Evolutionary conservation across 2,113 vertebrate genomes (phyloP), one percentile per base, ranked within the genome.

Genomic region (Bos javanicus): DNA sequence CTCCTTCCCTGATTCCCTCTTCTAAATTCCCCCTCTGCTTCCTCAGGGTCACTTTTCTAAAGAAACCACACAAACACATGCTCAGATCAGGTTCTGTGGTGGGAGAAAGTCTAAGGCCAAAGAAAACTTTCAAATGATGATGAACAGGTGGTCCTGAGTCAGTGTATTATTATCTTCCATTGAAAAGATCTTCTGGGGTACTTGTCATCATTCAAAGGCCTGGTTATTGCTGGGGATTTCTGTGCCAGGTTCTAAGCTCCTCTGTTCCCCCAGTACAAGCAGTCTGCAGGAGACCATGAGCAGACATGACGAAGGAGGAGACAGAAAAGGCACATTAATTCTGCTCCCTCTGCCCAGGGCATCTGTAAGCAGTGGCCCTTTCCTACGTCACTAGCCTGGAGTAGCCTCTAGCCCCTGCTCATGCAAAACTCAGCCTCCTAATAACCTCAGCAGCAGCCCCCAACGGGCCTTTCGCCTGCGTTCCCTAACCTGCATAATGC

Each of bases 381-480:
- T 62, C 54, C 52, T 60, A 14, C 33, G 0, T 52, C 10, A 19
- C 82, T 54, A 15, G 28, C 21, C 48, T 36, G 19, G 9, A 14
- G 7, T 3, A 60, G 57, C 26, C 56, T 10, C 4, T 19, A 43
- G 39, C 26, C 6, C 7, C 62, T 46, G 28, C 16, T 43, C 48
- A 17, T 1, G 56, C 2, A n/a, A 86, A 86, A 26, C 28, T 13
- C 67, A 12, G 4, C 15, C n/a, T 57, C 39, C 1, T 12, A 4
- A 56, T 54, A 26, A 76, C 39, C 3, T 33, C 13, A 76, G 28
- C 64, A 64, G 57, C 82, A 30, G 19, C 23, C 3, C 46, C 7
- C 30, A 54, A 2, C 2, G 0, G 14, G 25, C 28, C 33, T 71
- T 8, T 43, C 28, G 0, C 84, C 50, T 7, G 4, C 43, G 14